Evolutionary conservation across 2,888 invertebrate genomes (phyloP).

Genomic region (Biston betularia): DNA sequence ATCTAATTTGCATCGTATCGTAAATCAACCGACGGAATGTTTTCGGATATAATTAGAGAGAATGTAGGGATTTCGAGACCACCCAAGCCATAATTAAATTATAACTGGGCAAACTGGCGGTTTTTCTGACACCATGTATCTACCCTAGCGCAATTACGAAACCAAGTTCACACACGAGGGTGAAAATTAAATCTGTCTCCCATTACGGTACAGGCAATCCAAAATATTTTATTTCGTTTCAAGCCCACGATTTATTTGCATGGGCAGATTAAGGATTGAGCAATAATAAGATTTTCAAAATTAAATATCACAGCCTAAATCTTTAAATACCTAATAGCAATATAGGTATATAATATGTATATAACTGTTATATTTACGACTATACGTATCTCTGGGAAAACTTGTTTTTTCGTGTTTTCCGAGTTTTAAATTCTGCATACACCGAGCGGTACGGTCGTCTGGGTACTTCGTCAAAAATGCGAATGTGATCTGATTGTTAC

Average conservation of each 20-base stretch:
- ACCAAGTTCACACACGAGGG: slow-evolving; percentile 59
- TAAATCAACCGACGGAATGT: slow-evolving; percentile 53
- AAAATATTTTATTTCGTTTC: slow-evolving; percentile 18
- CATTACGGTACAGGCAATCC: slow-evolving; percentile 9
- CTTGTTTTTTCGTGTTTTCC: too few relatives aligned
- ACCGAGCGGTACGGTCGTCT: too few relatives aligned
- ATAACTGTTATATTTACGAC: too few relatives aligned
- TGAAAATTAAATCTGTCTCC: slow-evolving; percentile 54
- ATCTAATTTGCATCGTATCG: slow-evolving; percentile 48
- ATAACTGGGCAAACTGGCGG: slow-evolving; percentile 58
- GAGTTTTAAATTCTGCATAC: too few relatives aligned
- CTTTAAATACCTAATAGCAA: too few relatives aligned
- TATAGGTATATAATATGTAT: too few relatives aligned
- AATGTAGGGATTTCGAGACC: slow-evolving; percentile 54
- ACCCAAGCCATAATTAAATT: slow-evolving; percentile 53
- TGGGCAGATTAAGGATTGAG: slow-evolving; percentile 3
- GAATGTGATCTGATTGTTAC: too few relatives aligned
- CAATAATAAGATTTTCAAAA: neutral
- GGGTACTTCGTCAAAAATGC: too few relatives aligned
- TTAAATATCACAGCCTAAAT: too few relatives aligned
- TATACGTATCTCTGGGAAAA: too few relatives aligned
- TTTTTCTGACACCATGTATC: slow-evolving; percentile 42
- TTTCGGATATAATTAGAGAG: slow-evolving; percentile 48
- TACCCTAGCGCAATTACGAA: slow-evolving; percentile 59
- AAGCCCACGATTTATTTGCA: neutral